A percentile compares a stretch with the other conserved stretches of the same genome.
Conservation (phyloP, 1,140 invertebrate species). For the Hycleus cichorii region DNA sequence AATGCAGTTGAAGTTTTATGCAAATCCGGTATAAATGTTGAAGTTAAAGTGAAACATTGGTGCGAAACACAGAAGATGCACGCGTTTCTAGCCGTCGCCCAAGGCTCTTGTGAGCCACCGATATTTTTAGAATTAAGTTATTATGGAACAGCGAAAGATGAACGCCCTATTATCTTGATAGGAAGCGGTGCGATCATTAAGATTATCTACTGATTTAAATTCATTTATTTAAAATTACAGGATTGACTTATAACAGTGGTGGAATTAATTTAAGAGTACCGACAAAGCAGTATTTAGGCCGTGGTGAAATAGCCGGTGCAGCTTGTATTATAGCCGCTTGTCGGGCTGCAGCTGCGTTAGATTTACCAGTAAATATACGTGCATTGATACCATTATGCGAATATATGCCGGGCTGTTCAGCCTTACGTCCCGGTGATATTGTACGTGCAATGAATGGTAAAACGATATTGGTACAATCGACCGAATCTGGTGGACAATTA, state of each 20-base stretch:
- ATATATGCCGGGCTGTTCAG: slow-evolving; percentile 55
- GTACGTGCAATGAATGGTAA: slow-evolving; percentile 58
- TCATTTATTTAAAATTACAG: slow-evolving; percentile 38
- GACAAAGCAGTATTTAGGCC: slow-evolving; percentile 53
- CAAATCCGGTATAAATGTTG: slow-evolving; percentile 45
- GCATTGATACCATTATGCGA: slow-evolving; percentile 53
- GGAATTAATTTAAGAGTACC: slow-evolving; percentile 55
- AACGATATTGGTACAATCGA: slow-evolving; percentile 57
- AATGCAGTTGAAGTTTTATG: slow-evolving; percentile 43
- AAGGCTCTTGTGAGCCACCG: slow-evolving; percentile 55
- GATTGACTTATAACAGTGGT: slow-evolving; percentile 61
- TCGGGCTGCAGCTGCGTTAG: slow-evolving; percentile 45
- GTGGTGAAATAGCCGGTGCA: slow-evolving; percentile 64
- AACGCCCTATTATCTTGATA: slow-evolving; percentile 40
- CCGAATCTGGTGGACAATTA: slow-evolving; percentile 58
- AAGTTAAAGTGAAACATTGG: slow-evolving; percentile 54
- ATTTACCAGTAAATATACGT: slow-evolving; percentile 52
- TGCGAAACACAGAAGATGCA: slow-evolving; percentile 54
- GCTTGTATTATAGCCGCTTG: slow-evolving; percentile 51
- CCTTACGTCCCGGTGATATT: slow-evolving; percentile 58
- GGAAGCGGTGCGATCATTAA: background rate
- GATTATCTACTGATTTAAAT: background rate
- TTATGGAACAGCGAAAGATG: slow-evolving; percentile 40
- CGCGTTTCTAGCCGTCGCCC: slow-evolving; percentile 53
- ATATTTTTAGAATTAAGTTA: slow-evolving; percentile 54